Evolutionary conservation across 2,797 vertebrate species (phyloP), one percentile per base, ranked within the genome.

Genomic region (Halcyon badia): DNA sequence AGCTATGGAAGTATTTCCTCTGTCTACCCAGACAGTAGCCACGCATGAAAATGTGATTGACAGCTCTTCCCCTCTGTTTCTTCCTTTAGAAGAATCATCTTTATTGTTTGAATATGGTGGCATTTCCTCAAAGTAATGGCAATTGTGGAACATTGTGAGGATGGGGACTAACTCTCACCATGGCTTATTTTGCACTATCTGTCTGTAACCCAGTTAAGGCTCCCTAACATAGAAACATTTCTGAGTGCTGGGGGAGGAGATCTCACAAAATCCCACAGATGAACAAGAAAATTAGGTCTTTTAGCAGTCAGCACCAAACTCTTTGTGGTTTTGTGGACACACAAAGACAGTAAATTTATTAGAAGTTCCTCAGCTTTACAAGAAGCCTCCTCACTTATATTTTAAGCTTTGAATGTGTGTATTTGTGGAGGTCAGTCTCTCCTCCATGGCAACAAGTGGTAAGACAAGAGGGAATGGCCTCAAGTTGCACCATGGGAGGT

Each of bases 241-340:
- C 39, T 12, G 19, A 37, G 56, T 10, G 22, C 21, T 10, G 9
- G 4, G 20, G 44, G 7, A 62, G 25, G 46, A 44, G 78, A 2
- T 1, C 5, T 28, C 3, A 0, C 20, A 15, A 60, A 52, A 22
- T 24, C 18, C 58, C 39, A n/a, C 31, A n/a, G 30, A 31, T 3
- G 22, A 79, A 28, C 42, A 66, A 11, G 35, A 35, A 24, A 39
- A 16, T 28, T 10, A 0, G 2, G 5, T 5, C 24, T 62, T 7
- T 26, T 42, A 69, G 4, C 51, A 64, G 19, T 6, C 39, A 81
- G 41, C 54, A 39, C 7, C 41, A 31, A 33, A 30, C 14, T 48
- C 28, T 24, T 10, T 3, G 0, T 26, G 26, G 41, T 26, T 31
- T 20, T 30, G 7, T 18, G 46, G 52, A 19, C 42, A 60, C 28